phyloP scores from a whole-genome alignment of 2,888 invertebrate species.

The Acronicta leporina region DNA sequence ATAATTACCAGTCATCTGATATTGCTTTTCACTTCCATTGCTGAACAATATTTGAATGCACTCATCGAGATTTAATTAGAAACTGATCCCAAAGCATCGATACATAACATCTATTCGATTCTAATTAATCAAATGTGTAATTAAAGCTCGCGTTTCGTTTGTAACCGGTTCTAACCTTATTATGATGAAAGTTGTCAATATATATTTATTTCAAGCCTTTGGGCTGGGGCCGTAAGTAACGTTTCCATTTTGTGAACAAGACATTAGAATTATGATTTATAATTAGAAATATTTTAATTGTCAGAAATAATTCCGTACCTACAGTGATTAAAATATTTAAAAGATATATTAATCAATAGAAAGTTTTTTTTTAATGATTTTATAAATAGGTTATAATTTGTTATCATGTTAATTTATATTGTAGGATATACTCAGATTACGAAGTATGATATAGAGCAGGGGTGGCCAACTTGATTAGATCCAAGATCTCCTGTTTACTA shows the following conservation, averaged over 20 bases:
- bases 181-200: constrained; percentile 60
- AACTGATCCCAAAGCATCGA: constrained; percentile 41
- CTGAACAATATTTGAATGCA: constrained; percentile 11
- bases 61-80: constrained; percentile 44
- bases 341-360: constrained; percentile 28
- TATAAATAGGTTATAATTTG: constrained; percentile 1
- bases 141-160: constrained; percentile 53
- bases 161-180: constrained; percentile 56
- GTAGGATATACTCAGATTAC: no score
- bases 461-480: no score
- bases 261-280: constrained; percentile 31
- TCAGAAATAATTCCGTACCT: constrained; percentile 4
- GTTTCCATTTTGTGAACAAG: constrained; percentile 18
- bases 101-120: constrained; percentile 53
- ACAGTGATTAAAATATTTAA: constrained; percentile 24
- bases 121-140: constrained; percentile 69
- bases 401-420: constrained; percentile 9
- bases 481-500: no score
- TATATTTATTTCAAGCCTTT: constrained; percentile 44
- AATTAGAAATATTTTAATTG: constrained; percentile 32
- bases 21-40: background rate
- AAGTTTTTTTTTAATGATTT: constrained; percentile 7
- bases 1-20: background rate
- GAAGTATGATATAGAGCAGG: no score
- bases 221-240: constrained; percentile 10